These are phyloP conservation scores for Drosophila falleni DNA, from an alignment of 2,888 invertebrate genomes.

Conservation along the genomic window DNA sequence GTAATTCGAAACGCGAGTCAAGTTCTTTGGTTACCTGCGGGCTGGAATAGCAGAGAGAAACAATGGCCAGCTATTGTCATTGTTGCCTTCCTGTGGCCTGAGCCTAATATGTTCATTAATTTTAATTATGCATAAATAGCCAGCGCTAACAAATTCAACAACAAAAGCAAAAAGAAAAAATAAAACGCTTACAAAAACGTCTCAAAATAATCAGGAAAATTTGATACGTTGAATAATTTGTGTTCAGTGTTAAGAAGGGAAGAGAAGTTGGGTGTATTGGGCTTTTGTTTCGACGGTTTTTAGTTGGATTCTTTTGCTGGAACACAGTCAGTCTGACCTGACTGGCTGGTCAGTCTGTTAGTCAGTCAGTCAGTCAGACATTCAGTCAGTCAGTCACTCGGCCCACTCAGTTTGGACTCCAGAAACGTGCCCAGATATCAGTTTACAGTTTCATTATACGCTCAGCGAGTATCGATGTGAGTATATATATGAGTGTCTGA, in stretches of 20 bases:
- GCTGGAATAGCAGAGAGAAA: slow-evolving; percentile 14
- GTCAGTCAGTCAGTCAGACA: neutral
- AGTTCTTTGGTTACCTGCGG: slow-evolving; percentile 73
- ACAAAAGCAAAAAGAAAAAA: slow-evolving; percentile 10
- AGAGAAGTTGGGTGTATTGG: neutral
- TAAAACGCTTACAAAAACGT: neutral
- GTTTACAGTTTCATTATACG: slow-evolving; percentile 58
- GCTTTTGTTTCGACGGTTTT: slow-evolving; percentile 34
- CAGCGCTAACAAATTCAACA: slow-evolving; percentile 32
- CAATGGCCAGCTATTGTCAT: slow-evolving; percentile 37
- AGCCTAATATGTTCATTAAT: slow-evolving; percentile 73
- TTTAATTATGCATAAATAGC: slow-evolving; percentile 74
- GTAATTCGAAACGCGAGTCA: slow-evolving; percentile 71
- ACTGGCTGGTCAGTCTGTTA: neutral
- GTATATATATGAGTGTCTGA: slow-evolving; percentile 4
- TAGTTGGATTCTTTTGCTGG: slow-evolving; percentile 24
- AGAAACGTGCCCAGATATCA: slow-evolving; percentile 69
- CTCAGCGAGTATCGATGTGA: slow-evolving; percentile 4
- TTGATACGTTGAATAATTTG: slow-evolving; percentile 43
- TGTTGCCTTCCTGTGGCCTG: slow-evolving; percentile 47
- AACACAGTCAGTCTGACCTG: neutral
- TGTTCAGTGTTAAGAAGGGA: neutral
- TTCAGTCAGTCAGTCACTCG: neutral
- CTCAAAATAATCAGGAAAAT: slow-evolving; percentile 39
- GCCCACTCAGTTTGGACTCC: slow-evolving; percentile 10